Evolutionary conservation across 2,888 invertebrate genomes (phyloP), one percentile per base, ranked within the genome.

Genomic region (Drosophila kambysellisi): DNA sequence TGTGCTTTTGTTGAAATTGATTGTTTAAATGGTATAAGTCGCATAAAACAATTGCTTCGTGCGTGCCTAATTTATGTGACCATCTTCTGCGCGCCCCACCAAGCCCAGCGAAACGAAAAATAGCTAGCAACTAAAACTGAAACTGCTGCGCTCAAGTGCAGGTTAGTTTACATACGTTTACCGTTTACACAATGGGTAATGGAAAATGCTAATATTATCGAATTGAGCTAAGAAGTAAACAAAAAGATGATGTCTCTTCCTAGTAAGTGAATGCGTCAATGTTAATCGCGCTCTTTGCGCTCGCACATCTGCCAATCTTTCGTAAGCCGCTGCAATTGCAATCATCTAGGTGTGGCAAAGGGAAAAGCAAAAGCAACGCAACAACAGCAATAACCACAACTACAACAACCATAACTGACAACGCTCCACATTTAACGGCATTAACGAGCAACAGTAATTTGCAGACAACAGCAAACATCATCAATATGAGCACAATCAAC

Each of bases 281-380:
- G 92, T 88, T 92, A 88, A 88, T 91, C 82, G 89, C 91, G 79
- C 82, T 92, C 50, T 82, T 88, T 70, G 82, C 90, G 82, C 81
- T 90, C 60, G 83, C 91, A 76, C 73, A 92, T 68, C 80, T 91
- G 82, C 76, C 76, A 83, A 77, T 84, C 69, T 79, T 79, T 83
- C 84, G 76, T 74, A 78, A 86, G 76, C 64, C 83, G 70, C 74
- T 70, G 76, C 60, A 66, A 69, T 66, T 74, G 67, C 72, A 71
- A 60, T 72, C 86, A 64, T 66, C 86, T 79, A 90, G 91, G 90
- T 90, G 91, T 91, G 90, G 88, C 86, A 83, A 62, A 82, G 73
- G 70, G 63, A 81, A 65, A 61, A 72, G 53, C 57, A 65, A 59
- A 48, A 62, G n/a, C 70, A 39, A 43, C 64, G 12, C 57, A 61